A percentile compares a stretch with the other conserved stretches of the same genome.
Conservation (phyloP, 2,113 vertebrate genomes). For the Ancistrus triradiatus region DNA sequence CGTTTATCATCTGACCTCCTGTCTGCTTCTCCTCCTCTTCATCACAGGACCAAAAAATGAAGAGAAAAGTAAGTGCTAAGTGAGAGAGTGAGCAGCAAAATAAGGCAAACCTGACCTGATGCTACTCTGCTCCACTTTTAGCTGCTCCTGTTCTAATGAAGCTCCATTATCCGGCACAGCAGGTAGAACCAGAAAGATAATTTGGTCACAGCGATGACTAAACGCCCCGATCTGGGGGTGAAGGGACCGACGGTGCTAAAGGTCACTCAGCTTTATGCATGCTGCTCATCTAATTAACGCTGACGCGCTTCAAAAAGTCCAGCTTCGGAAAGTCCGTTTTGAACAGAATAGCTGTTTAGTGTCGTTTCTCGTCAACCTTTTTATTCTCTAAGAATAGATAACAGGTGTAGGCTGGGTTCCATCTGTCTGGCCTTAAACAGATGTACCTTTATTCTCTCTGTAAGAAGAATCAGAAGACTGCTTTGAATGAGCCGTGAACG, state of each 20-base stretch:
- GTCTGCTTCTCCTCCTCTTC: background rate
- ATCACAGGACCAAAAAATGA: background rate
- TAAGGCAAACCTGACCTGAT: conserved; percentile 53
- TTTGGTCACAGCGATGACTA: conserved; percentile 67
- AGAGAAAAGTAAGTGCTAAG: conserved; percentile 6
- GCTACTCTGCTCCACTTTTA: conserved; percentile 50
- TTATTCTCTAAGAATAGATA: background rate
- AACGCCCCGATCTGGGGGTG: conserved; percentile 69
- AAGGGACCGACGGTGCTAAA: conserved; percentile 62
- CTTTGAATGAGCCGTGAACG: no score
- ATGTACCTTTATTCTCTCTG: no score
- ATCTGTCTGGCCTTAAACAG: no score
- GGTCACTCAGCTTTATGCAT: conserved; percentile 65
- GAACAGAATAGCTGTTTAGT: background rate
- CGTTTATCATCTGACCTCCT: no score
- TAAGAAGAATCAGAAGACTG: no score
- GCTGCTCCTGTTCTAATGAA: conserved; percentile 62
- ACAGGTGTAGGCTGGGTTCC: no score
- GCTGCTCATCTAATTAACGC: conserved; percentile 63
- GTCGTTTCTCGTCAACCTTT: background rate
- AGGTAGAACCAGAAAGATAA: conserved; percentile 72
- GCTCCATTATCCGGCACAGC: conserved; percentile 70
- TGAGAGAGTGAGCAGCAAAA: conserved; percentile 29
- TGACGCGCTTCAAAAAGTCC: conserved; percentile 49
- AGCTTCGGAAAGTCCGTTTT: conserved; percentile 40